phyloP scores from a whole-genome alignment of 2,113 vertebrate genomes.

The Ageneiosus marmoratus region DNA sequence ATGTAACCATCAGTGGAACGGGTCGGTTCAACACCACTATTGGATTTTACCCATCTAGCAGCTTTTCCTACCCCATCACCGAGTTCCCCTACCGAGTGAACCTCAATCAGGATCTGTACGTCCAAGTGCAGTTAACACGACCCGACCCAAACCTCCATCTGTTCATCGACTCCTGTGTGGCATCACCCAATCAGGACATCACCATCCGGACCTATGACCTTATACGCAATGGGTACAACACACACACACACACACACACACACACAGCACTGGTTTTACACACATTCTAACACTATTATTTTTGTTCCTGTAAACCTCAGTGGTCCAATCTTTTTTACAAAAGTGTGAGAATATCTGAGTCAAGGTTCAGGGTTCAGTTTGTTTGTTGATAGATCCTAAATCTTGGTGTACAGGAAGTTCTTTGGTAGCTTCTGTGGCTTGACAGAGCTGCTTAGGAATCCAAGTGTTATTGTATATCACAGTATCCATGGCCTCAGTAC shows the following conservation, averaged over 20 bases:
- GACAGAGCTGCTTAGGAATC: background rate
- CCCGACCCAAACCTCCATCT: conserved; percentile 69
- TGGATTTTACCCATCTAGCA: conserved; percentile 74
- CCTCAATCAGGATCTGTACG: conserved; percentile 79
- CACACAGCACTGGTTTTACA: background rate
- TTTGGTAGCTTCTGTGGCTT: background rate
- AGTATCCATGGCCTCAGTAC: background rate
- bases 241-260: background rate
- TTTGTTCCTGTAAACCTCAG: background rate
- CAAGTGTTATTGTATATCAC: background rate
- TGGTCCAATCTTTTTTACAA: background rate
- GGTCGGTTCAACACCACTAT: conserved; percentile 79
- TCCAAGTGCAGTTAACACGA: conserved; percentile 70
- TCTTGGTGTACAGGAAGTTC: background rate
- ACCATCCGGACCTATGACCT: conserved; percentile 69
- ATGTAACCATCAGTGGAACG: conserved; percentile 58
- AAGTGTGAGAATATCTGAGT: background rate
- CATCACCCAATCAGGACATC: conserved; percentile 76
- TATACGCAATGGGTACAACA: conserved; percentile 76
- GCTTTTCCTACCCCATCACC: conserved; percentile 66
- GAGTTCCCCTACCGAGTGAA: conserved; percentile 71
- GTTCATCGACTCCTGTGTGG: conserved; percentile 77
- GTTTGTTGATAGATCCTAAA: too few relatives aligned
- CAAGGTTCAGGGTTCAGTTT: too few relatives aligned
- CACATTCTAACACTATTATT: background rate